Percentiles rank a stretch among this genome's conserved stretches.
phyloP scores from a whole-genome alignment of 2,888 invertebrate genomes.

The Meloe dianella region DNA sequence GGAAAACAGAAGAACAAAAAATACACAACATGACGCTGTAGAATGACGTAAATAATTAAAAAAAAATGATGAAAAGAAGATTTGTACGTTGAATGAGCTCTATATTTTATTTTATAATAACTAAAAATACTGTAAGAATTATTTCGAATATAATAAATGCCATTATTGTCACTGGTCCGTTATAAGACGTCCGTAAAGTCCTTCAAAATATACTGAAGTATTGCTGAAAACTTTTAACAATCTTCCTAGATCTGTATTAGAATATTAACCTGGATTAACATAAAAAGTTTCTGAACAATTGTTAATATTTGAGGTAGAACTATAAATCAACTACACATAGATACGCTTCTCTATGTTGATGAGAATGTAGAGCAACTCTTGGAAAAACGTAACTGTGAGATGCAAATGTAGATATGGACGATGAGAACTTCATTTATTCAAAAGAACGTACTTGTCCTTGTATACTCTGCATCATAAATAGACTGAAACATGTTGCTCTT shows the following conservation, averaged over 20 bases:
- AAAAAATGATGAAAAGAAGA: not conserved
- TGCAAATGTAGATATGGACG: slow-evolving; percentile 16
- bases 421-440: slow-evolving; percentile 15
- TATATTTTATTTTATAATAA: slow-evolving; percentile 13
- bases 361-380: not conserved
- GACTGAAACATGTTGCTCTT: slow-evolving; percentile 6
- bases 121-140: slow-evolving; percentile 26
- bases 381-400: slow-evolving; percentile 2
- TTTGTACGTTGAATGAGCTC: not conserved
- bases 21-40: not conserved
- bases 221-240: not conserved
- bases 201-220: not conserved
- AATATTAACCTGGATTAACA: slow-evolving; percentile 7
- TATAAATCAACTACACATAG: not conserved
- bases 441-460: slow-evolving; percentile 8
- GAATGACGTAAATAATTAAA: not conserved
- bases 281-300: not conserved
- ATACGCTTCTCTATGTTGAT: slow-evolving; percentile 5
- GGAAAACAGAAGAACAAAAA: not conserved
- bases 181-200: not conserved
- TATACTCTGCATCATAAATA: slow-evolving; percentile 5
- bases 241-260: not conserved
- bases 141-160: slow-evolving; percentile 29
- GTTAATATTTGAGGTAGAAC: not conserved
- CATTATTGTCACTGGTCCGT: slow-evolving; percentile 21